phyloP scores from a whole-genome alignment of 2,113 vertebrate genomes.

The Eptesicus fuscus region DNA sequence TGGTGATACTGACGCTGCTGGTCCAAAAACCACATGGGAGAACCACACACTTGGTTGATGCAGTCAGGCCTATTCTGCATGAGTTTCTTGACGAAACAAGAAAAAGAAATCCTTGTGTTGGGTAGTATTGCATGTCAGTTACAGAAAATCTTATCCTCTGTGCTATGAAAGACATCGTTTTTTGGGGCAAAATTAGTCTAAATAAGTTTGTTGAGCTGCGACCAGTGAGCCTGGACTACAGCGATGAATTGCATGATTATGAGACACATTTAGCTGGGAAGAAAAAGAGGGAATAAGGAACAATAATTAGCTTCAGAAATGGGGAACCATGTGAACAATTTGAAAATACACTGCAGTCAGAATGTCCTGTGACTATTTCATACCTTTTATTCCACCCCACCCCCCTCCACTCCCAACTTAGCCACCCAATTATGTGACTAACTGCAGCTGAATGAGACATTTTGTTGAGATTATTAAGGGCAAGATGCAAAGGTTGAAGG shows the following conservation, averaged over 20 bases:
- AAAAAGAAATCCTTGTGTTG: background rate
- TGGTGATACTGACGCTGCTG: background rate
- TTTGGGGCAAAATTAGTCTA: background rate
- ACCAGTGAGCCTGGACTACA: background rate
- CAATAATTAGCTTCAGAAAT: slow-evolving; percentile 19
- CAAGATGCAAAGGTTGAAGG: background rate
- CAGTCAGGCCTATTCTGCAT: background rate
- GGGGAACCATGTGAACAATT: background rate
- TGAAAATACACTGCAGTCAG: background rate
- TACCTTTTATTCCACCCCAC: background rate
- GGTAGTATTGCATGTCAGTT: background rate
- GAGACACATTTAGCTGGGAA: background rate
- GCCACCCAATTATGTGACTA: background rate
- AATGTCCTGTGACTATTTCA: slow-evolving; percentile 57
- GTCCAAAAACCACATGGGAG: background rate
- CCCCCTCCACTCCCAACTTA: background rate
- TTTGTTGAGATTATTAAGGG: slow-evolving; percentile 35
- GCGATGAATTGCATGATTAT: slow-evolving; percentile 24
- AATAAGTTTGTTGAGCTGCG: slow-evolving; percentile 13
- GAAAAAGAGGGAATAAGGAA: background rate
- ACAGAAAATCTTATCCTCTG: background rate
- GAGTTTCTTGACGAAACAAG: background rate
- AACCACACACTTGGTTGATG: background rate
- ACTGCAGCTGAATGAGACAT: slow-evolving; percentile 58
- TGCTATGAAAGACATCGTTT: slow-evolving; percentile 1